Base-by-base conservation (phyloP, 2,888 invertebrate genomes). In the Helleia helle region DNA sequence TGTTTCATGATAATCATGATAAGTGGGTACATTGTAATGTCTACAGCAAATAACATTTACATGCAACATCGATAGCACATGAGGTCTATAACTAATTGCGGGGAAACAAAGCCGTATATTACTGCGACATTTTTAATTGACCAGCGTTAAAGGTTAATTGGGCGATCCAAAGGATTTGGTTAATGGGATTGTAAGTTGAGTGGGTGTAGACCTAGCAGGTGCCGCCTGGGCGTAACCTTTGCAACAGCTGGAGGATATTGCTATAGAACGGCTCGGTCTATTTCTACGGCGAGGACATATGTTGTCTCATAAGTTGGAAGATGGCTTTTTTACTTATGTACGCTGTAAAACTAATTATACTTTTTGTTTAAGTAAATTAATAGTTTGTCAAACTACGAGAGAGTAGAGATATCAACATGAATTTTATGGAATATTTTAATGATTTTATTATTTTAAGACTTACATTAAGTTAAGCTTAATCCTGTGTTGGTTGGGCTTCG, bases 211-310 rank as follows among this genome's bases (percentile, higher is more conserved):
- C 48, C 47, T 47, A 52, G 77, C 83, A 83, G 83, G 83, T 84
- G 83, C 71, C 60, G 63, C 65, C 62, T 65, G 68, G 76, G 76
- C 68, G 76, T 79, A 71, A 74, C 75, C 74, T 77, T 77, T 71
- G 57, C 52, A 70, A 73, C 83, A 84, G 80, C 83, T 81, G 58
- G 59, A 70, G 71, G 71, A 72, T 79, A 72, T 66, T 56, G 55
- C 64, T 64, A 55, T 3, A 18, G 4, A 18, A 18, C 5, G 18
- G 18, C 43, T 42, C 43, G 55, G 59, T 76, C 71, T 73, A 72
- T 71, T 70, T 59, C 68, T 66, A 71, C 65, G 56, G 53, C 64
- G 55, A 57, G 4, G 22, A 39, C 47, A 41, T 41, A 42, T 44
- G 40, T 34, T n/a, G n/a, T 6, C 22, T 22, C 22, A 7, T 22